Evolutionary conservation across 2,888 invertebrate genomes (phyloP).

Genomic region (Endotricha flammealis): DNA sequence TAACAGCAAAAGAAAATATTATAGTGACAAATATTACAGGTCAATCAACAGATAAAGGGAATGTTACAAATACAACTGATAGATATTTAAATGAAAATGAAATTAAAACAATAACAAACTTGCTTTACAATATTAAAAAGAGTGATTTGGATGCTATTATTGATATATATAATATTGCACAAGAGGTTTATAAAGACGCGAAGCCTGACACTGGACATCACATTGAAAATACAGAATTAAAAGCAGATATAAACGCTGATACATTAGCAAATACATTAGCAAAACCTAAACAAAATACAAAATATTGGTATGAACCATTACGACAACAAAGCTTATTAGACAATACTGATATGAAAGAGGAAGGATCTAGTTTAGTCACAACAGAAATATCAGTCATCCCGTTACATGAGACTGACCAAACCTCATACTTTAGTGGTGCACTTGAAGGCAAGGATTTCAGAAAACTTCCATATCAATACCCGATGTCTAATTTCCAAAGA

Average conservation of each 20-base stretch:
- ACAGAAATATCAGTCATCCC: too few species aligned
- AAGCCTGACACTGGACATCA: too few species aligned
- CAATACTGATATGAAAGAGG: constrained; percentile 25
- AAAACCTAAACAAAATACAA: constrained; percentile 18
- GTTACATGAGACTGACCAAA: not conserved
- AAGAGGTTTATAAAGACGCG: constrained; percentile 62
- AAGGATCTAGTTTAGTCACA: constrained; percentile 21
- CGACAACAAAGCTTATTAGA: constrained; percentile 18
- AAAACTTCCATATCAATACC: constrained; percentile 49
- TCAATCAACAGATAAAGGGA: constrained; percentile 10
- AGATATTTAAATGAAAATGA: constrained; percentile 56
- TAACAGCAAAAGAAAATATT: not conserved
- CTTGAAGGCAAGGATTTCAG: constrained; percentile 32
- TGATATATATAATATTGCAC: constrained; percentile 63
- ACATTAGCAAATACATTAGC: too few species aligned
- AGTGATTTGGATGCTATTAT: constrained; percentile 64
- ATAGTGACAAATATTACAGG: not conserved
- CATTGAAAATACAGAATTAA: too few species aligned
- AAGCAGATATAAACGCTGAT: too few species aligned
- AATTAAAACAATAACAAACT: constrained; percentile 48
- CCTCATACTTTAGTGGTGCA: not conserved
- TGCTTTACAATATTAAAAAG: constrained; percentile 55
- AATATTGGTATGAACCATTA: constrained; percentile 3
- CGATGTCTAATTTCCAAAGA: constrained; percentile 45
- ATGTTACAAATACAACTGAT: constrained; percentile 5